Evolutionary conservation across 2,888 invertebrate genomes (phyloP), one percentile per base, ranked within the genome.

Genomic region (Neoaliturus tenellus): DNA sequence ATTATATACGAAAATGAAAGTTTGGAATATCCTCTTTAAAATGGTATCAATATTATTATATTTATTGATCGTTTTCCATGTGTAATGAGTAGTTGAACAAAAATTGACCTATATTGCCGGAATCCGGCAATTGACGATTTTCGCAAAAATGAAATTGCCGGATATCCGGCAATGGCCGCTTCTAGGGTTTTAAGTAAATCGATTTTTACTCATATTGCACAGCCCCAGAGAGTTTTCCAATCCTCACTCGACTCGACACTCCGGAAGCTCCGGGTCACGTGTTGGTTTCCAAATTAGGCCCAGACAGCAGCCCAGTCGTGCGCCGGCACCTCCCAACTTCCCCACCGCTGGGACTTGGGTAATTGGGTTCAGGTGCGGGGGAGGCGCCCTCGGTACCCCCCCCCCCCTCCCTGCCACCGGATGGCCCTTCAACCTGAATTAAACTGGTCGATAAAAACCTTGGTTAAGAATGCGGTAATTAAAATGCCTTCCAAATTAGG

Each of bases 351-450:
- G 62, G 62, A n/a, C n/a, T n/a, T n/a, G 62, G 28, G 62, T 62
- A 62, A 62, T 62, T 62, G 62, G 62, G 62, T 31, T 62, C 62
- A 62, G 62, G 62, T 62, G 62, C 28, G 28, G 25, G 55, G 55
- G 55, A 25, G 12, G 23, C 5, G 55, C n/a, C 6, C 48, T 48
- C 48, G 25, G 25, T 55, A 62, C 14, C 62, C 31, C 62, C 31
- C 23, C 55, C 14, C 25, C 12, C 17, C n/a, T n/a, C 14, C 62
- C 31, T 31, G 17, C 23, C 55, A 10, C 25, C 12, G 12, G 12
- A 2, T 55, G 25, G 55, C 55, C 55, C 55, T 55, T 55, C 55
- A 23, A 17, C 62, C 62, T 28, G 51, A 51, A 51, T 23, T 51
- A 23, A 51, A 8, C 12, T 28, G 28, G 28, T 62, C 62, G 62